Evolutionary conservation across 2,113 vertebrate species (phyloP), one percentile per base, ranked within the genome.

Genomic region (Fukomys damarensis): DNA sequence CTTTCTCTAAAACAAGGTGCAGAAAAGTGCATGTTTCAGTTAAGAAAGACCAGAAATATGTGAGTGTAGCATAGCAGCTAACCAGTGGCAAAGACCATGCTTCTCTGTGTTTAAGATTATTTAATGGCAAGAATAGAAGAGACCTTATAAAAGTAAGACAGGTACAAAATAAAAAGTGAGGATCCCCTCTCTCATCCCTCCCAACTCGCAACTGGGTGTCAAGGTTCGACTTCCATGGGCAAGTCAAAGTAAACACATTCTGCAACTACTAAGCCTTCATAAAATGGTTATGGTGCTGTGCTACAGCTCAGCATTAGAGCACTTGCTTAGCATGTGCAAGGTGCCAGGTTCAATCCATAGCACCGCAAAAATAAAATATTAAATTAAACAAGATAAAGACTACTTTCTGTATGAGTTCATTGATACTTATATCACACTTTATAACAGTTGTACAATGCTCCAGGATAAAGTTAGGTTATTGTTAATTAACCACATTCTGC

Each of bases 1-100:
- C 89, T 97, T 83, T 81, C 66, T 88, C 63, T 90, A 79, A 97
- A 95, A 61, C 32, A 61, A 63, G 52, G 81, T 86, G 74, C 3
- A 80, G 38, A 38, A 84, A 94, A 87, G 24, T 41, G 0, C 38
- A 49, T 26, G 38, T 94, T 94, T 91, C 2, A 0, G 30, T 89
- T 41, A 72, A 81, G 2, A 61, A 87, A 49, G 11, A 68, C 35
- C 41, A 89, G 56, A 86, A 80, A 89, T 91, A 46, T 22, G 38
- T 41, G 22, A 43, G 19, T 46, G 14, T 5, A 89, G 16, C 28
- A 6, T 59, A 9, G 74, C 58, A 86, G 49, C 7, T 38, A 35
- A 1, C 26, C 54, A 93, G 59, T n/a, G 61, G 74, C 41, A 91
- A 43, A 91, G 90, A 80, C 12, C 8, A 12, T 28, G 26, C 28